Conservation (phyloP, 2,113 vertebrate genomes). For the Micronycteris hirsuta region DNA sequence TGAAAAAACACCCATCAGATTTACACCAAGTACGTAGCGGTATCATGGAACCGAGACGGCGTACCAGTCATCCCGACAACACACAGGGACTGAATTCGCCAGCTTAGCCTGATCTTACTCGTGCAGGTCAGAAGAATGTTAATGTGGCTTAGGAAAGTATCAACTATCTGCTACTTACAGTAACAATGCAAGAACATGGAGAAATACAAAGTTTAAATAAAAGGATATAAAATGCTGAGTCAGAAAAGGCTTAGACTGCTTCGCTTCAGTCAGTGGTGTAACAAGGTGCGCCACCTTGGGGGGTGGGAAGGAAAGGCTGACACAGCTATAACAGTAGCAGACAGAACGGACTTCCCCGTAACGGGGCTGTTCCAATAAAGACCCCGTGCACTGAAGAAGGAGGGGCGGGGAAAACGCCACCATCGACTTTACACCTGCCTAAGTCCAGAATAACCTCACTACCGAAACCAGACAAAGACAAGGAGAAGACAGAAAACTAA, state of each 20-base stretch:
- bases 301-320: not conserved
- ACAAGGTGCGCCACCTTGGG: too few species aligned
- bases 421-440: not conserved
- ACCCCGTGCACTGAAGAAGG: not conserved
- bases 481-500: not conserved
- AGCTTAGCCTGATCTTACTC: not conserved
- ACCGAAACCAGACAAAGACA: not conserved
- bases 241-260: not conserved
- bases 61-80: fast-evolving
- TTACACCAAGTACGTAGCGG: not conserved
- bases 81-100: not conserved
- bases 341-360: too few species aligned
- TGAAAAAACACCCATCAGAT: too few species aligned
- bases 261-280: too few species aligned
- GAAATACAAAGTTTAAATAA: not conserved
- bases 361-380: not conserved
- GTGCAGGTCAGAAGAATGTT: not conserved
- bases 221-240: not conserved
- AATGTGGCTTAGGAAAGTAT: not conserved
- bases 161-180: not conserved
- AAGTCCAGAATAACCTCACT: not conserved
- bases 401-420: not conserved
- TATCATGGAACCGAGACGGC: fast-evolving
- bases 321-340: not conserved
- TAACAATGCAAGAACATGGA: too few species aligned